Base-by-base conservation (phyloP, 2,797 vertebrate species). In the Neoniphon sammara region DNA sequence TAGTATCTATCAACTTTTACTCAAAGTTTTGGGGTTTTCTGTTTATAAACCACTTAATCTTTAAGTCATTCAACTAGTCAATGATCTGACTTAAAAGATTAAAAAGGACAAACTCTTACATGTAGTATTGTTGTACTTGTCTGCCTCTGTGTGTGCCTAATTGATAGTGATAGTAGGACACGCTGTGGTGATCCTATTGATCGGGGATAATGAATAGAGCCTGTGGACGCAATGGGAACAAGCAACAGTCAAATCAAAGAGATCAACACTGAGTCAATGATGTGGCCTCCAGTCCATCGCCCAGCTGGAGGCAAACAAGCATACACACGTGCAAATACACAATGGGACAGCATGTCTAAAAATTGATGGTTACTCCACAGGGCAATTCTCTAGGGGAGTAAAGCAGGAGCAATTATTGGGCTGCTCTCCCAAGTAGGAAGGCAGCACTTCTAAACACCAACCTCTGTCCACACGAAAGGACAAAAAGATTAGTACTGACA, bases 351-450 rank as follows among this genome's bases (percentile, higher is more conserved):
- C 31, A 5, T 55, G 56, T 60, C 23, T 31, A 27, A 42, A 61
- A 67, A 61, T 56, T 17, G 60, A 84, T 77, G 36, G 34, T 49
- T 56, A 36, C 54, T 65, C 42, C 47, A 69, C 42, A 47, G 74
- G 57, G n/a, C 39, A 27, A 50, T 57, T 79, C 63, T 70, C 66
- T n/a, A 46, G 53, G 25, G 67, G 20, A 81, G n/a, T 69, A 67
- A 34, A 63, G 84, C 55, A 62, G 58, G 42, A 72, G 47, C 52
- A 73, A 57, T 72, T 75, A 83, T 72, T 74, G 62, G 85, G 58
- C 63, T 66, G 20, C 55, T 66, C 30, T 69, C 31, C 44, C 12
- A 46, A 78, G 60, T 65, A 77, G 20, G 46, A 47, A 9, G 31
- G 66, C 21, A 72, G 7, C 7, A 34, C 30, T 12, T 53, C 4